Evolutionary conservation across 2,797 vertebrate species (phyloP), one percentile per base, ranked within the genome.

Genomic region (Cryptoblepharus egeriae): DNA sequence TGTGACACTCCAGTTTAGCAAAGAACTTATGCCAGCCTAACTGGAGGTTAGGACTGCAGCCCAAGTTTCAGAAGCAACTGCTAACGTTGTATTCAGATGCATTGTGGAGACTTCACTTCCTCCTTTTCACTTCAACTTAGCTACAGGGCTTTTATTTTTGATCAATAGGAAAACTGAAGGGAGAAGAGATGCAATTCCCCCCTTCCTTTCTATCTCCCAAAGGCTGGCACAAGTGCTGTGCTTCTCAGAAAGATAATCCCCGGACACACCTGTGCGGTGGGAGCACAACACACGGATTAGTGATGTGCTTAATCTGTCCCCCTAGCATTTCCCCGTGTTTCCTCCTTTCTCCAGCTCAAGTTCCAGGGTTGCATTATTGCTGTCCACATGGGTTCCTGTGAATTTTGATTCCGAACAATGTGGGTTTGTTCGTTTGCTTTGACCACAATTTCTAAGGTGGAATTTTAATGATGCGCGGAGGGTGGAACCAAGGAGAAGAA

Each of bases 201-300:
- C 16, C 9, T 16, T 65, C 8, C n/a, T 5, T 65, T 52, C 42
- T 75, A 60, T 61, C 58, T 55, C 71, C 37, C 71, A 79, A 86
- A 91, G 78, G 86, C 6, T 80, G 89, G 63, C 63, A 0, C 90
- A 88, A 93, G 92, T 90, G 88, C 81, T 68, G 78, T 81, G 42
- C 0, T 0, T 91, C 87, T 92, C 88, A 90, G 92, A 91, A 94
- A 87, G 90, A 88, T 93, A 95, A 96, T 94, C 93, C 92, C 75
- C 39, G 85, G 88, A 86, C 87, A 88, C 95, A 96, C 95, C 95
- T 95, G 96, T 88, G 92, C 76, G 37, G 78, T 39, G 71, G 85
- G 89, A 94, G 90, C 91, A 90, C 77, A 80, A 81, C 6, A 0
- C 85, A 69, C 63, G 85, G 88, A 90, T 92, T 93, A 87, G 86